Base-by-base conservation (phyloP, 30 jellyfish, hydroid and myxozoan genomes). In the Mastigias papua region DNA sequence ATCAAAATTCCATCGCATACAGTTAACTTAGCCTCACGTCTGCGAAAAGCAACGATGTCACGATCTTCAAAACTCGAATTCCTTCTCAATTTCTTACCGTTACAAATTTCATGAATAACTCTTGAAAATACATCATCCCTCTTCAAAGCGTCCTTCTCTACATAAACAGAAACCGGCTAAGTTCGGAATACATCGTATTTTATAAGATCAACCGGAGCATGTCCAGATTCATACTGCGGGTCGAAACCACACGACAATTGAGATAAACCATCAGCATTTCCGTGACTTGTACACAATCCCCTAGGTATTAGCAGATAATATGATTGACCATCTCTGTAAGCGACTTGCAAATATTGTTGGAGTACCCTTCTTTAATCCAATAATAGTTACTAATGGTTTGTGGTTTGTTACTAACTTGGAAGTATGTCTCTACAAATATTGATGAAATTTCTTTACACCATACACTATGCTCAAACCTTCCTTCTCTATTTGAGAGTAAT, bases 211-310 rank as follows among this genome's bases (percentile, higher is more conserved):
- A 83, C 80, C 93, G 70, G 51, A 51, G 93, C 93, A 83, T 83
- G 86, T 34, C 93, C 93, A 83, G 87, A 84, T 49, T 84, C 93
- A 69, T 69, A 84, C 93, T 69, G 93, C 71, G 86, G 93, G 87
- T 84, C 87, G 62, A 84, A 69, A 28, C 86, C 86, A 74, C 86
- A 84, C 70, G 93, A 87, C 93, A 70, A 84, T 84, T 87, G 87
- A 84, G 87, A 84, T n/a, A n/a, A n/a, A n/a, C n/a, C n/a, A n/a
- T n/a, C n/a, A n/a, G n/a, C n/a, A n/a, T n/a, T n/a, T n/a, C 81
- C 70, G 62, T 81, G 91, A 76, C 91, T 81, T 81, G 69, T 78
- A 63, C 65, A 81, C 91, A 81, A 65, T 57, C 35, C 58, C 72
- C 42, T 74, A 74, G 16, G 86, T 51, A 46, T 75, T 46, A 75